Percentiles rank a stretch among this genome's conserved stretches.
Conservation (phyloP, 2,888 invertebrate genomes). For the Drosophila mayaguana region DNA sequence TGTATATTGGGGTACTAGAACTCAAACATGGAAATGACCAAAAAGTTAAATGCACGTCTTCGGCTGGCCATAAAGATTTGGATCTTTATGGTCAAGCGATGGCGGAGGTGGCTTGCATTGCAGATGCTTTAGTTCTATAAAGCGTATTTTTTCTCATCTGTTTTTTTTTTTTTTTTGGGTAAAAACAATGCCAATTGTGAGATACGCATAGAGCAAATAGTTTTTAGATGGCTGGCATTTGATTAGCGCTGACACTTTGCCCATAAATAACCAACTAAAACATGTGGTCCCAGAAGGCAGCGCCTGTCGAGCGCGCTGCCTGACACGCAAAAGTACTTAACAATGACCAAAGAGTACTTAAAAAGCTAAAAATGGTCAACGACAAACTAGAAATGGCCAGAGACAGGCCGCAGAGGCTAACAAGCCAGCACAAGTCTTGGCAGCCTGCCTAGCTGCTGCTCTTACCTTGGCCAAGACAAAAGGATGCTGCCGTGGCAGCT, state of each 20-base stretch:
- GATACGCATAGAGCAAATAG: constrained; percentile 57
- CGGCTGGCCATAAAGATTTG: constrained; percentile 57
- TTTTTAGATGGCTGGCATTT: constrained; percentile 78
- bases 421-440: constrained; percentile 46
- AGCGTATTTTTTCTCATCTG: background rate
- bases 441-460: constrained; percentile 9
- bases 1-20: constrained; percentile 24
- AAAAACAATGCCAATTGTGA: constrained; percentile 53
- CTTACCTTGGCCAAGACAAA: constrained; percentile 66
- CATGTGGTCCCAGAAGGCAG: constrained; percentile 82
- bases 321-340: constrained; percentile 81
- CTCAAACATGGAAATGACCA: constrained; percentile 60
- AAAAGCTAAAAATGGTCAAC: constrained; percentile 77
- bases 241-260: constrained; percentile 85
- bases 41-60: constrained; percentile 60
- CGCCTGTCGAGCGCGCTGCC: constrained; percentile 55
- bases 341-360: constrained; percentile 82
- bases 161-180: constrained; percentile 37
- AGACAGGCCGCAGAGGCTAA: constrained; percentile 50
- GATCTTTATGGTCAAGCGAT: constrained; percentile 41
- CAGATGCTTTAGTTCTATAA: constrained; percentile 58
- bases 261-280: constrained; percentile 84
- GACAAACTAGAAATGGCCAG: constrained; percentile 70
- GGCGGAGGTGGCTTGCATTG: constrained; percentile 19
- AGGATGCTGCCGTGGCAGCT: constrained; percentile 65